These are phyloP conservation scores for Heliconius himera DNA, from an alignment of 1,140 invertebrate species.

Conservation along the genomic window DNA sequence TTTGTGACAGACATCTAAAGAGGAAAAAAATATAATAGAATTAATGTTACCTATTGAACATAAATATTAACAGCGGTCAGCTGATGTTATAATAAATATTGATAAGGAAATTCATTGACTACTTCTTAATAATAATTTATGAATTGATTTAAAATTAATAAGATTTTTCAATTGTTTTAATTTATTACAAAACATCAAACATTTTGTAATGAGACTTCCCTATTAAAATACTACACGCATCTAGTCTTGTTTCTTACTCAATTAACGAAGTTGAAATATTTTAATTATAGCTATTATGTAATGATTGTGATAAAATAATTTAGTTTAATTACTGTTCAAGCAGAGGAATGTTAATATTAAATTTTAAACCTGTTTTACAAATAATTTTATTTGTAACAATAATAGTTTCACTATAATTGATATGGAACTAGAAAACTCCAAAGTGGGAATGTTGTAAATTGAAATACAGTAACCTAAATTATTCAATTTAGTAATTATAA, in stretches of 20 bases:
- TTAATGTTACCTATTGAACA: not conserved
- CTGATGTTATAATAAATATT: not conserved
- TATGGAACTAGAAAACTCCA: not conserved
- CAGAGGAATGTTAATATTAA: not conserved
- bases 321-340: not conserved
- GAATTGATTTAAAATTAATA: not conserved
- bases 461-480: too few relatives aligned
- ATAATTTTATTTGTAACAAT: not conserved
- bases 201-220: not conserved
- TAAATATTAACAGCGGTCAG: not conserved
- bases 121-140: not conserved
- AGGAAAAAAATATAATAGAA: not conserved
- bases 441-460: not conserved
- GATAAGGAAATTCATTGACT: too few relatives aligned
- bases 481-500: too few relatives aligned
- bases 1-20: too few relatives aligned
- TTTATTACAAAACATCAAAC: not conserved
- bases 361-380: not conserved
- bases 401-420: not conserved
- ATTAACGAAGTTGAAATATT: not conserved
- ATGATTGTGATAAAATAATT: not conserved
- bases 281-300: conserved; percentile 7
- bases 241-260: not conserved
- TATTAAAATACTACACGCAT: not conserved
- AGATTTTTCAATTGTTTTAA: not conserved